Evolutionary conservation across 2,888 invertebrate genomes (phyloP), one percentile per base, ranked within the genome.

Genomic region (Leptinotarsa peninsularis): DNA sequence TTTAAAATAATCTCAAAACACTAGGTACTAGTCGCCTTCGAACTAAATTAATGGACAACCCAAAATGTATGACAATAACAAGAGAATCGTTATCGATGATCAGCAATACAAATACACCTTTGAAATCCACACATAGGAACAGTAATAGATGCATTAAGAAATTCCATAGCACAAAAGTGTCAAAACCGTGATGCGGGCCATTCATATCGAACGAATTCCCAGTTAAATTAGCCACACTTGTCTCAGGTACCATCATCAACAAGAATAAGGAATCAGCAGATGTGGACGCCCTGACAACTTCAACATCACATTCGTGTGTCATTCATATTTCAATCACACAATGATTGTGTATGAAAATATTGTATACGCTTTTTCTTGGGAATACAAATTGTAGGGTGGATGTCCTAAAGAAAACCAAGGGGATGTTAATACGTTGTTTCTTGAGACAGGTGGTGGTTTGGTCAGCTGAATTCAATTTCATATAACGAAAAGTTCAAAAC

Each of bases 221-320:
- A 82, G 78, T 84, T 83, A 86, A 87, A 87, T 87, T 87, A 85
- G 86, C 87, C 82, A 82, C 87, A 86, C 85, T 87, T 87, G 86
- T 87, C 86, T 87, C 85, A 86, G 85, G 85, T 84, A 86, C 76
- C 63, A 73, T 69, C 69, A 68, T 67, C 56, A 56, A 43, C 71
- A 68, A 63, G 58, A 63, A 66, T 10, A 56, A 66, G 66, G 43
- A 58, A 56, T 73, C 50, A 76, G 82, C 83, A 83, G 85, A 84
- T 83, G 84, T 77, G 71, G 60, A 70, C 75, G 68, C 72, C 69
- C 81, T 84, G n/a, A 3, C 58, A 58, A 10, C 43, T 17, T 83
- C 83, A 79, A 84, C 80, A 82, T 84, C 85, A 84, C 85, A 84
- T 81, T 82, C 79, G 58, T 82, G 80, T 63, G 63, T 63, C 63